phyloP scores from a whole-genome alignment of 2,113 vertebrate species.

The Haemorhous mexicanus region DNA sequence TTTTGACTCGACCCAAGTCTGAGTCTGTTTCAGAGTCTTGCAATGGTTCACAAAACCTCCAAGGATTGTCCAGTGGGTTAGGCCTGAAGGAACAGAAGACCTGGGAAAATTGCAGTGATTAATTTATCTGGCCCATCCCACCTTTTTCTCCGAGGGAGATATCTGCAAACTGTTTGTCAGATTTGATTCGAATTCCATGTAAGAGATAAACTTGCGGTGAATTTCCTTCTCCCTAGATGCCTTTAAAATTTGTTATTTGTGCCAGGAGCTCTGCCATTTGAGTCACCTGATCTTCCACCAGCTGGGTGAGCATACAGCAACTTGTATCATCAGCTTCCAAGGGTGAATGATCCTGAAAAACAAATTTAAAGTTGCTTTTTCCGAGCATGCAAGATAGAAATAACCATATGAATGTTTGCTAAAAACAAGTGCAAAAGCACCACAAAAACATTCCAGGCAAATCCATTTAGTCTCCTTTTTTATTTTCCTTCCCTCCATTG shows the following conservation, averaged over 20 bases:
- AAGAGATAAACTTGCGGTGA: not conserved
- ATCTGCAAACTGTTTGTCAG: not conserved
- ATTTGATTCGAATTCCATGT: not conserved
- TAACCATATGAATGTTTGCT: constrained; percentile 9
- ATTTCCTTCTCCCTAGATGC: not conserved
- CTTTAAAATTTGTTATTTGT: constrained; percentile 17
- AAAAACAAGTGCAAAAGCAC: constrained; percentile 12
- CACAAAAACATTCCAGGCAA: not conserved
- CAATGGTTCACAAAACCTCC: not conserved
- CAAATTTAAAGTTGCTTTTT: constrained; percentile 25
- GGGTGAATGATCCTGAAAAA: constrained; percentile 15
- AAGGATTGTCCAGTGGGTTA: not conserved
- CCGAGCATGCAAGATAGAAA: not conserved
- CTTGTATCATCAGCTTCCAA: constrained; percentile 13
- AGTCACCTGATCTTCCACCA: constrained; percentile 41
- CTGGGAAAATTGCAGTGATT: not conserved
- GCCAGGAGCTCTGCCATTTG: not conserved
- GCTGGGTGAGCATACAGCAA: constrained; percentile 18
- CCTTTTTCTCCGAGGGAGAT: not conserved
- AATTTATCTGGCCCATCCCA: not conserved
- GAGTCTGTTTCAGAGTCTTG: not conserved
- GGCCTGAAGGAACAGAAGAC: not conserved
- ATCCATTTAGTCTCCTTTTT: not conserved
- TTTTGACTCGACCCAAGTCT: not conserved
- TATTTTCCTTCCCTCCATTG: not conserved